Conservation (phyloP, 2,113 vertebrate genomes). For the Crocuta crocuta region DNA sequence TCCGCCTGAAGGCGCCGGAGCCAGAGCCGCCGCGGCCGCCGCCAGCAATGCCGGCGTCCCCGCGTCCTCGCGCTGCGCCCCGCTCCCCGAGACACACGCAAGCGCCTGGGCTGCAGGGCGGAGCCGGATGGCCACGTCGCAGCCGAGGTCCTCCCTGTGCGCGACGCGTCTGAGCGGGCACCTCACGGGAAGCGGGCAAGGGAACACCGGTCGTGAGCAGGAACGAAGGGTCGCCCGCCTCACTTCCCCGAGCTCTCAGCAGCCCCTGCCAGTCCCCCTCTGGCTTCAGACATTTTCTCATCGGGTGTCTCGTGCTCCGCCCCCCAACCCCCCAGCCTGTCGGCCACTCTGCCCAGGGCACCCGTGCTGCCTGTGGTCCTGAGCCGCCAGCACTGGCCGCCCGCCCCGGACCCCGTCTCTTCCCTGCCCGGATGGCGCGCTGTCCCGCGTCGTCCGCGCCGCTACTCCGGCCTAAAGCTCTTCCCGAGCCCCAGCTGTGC, state of each 20-base stretch:
- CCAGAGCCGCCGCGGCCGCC: not conserved
- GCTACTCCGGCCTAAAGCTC: not conserved
- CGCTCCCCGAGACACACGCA: not conserved
- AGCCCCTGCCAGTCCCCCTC: not conserved
- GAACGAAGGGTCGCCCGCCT: not conserved
- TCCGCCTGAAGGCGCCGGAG: no score
- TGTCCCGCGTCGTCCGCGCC: not conserved
- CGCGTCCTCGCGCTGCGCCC: not conserved
- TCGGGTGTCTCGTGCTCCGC: not conserved
- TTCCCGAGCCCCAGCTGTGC: not conserved
- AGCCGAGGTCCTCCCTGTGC: accelerated
- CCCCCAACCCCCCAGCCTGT: not conserved
- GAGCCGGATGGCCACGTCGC: not conserved
- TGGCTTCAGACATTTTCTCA: not conserved
- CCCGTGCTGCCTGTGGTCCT: not conserved
- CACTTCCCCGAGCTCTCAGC: not conserved
- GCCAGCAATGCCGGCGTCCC: not conserved
- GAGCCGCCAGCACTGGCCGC: not conserved
- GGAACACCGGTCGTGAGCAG: accelerated
- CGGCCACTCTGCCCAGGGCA: not conserved
- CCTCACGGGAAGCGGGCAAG: not conserved
- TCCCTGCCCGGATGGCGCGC: not conserved
- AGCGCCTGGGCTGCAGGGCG: not conserved
- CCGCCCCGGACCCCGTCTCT: not conserved
- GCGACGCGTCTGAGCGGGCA: accelerated